Conservation (phyloP, 92 coral and sea anemone species). For the Anthopleura xanthogrammica region DNA sequence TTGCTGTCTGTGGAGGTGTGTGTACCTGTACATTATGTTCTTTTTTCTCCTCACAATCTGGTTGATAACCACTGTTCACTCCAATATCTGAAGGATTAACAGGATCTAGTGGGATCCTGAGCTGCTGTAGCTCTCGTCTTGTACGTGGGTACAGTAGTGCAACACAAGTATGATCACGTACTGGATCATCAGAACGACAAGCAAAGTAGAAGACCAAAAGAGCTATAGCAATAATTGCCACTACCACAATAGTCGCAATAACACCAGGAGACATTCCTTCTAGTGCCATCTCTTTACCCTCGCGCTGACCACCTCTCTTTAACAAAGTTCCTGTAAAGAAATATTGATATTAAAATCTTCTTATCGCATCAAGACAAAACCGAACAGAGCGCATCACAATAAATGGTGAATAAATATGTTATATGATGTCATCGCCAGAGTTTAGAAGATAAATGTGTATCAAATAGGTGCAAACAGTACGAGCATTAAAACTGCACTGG, state of each 20-base stretch:
- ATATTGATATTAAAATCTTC: no score
- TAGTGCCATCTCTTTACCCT: not conserved
- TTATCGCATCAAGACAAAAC: no score
- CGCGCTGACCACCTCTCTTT: no score
- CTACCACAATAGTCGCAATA: constrained; percentile 30
- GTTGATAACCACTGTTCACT: constrained; percentile 15
- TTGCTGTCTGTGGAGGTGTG: not conserved
- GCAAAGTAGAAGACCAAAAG: constrained; percentile 24
- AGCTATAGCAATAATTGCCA: constrained; percentile 13
- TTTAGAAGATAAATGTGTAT: no score
- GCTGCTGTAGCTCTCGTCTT: constrained; percentile 31
- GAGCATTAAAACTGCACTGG: no score
- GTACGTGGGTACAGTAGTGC: constrained; percentile 37
- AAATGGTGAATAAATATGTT: not conserved
- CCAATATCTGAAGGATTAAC: constrained; percentile 17
- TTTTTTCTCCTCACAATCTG: not conserved
- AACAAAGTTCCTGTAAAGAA: no score
- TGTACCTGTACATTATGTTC: constrained; percentile 5
- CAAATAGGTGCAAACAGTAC: not conserved
- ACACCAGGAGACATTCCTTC: constrained; percentile 30
- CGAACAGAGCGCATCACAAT: no score
- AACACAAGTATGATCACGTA: constrained; percentile 37
- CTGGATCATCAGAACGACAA: constrained; percentile 40
- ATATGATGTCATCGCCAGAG: not conserved
- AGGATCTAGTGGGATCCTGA: constrained; percentile 35